Base-by-base conservation (phyloP, 1,140 invertebrate species). In the Archivesica marissinica region DNA sequence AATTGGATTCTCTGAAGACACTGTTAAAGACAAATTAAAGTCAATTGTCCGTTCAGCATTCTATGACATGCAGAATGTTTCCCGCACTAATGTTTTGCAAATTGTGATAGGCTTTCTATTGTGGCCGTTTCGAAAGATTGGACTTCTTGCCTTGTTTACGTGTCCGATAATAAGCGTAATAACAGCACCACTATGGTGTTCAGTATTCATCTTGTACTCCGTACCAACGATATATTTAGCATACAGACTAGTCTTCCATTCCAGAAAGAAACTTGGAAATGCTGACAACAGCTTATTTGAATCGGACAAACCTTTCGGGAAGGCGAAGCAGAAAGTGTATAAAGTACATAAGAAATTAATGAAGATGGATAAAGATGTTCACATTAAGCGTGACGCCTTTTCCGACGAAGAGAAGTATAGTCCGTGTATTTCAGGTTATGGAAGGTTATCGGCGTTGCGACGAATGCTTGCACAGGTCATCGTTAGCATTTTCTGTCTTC, bases 211-310 rank as follows among this genome's bases (percentile, higher is more conserved):
- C 23, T 17, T 92, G 0, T 93, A 93, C 74, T 92, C 91, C 33
- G 82, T 93, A 23, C 93, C 93, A 11, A 92, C 92, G 0, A 56
- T 93, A 17, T 93, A 93, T 77, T 82, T 93, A 11, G 88, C 91
- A 0, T 90, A 91, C 64, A 85, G 93, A 77, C 87, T 93, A 15
- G 72, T 92, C 17, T 93, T 87, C 86, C 90, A 93, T 81, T 88
- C 91, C 28, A 75, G 86, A 44, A 91, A 88, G 41, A 88, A 90
- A 44, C 83, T 91, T 33, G 85, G 86, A 1, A 59, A 77, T 1
- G 74, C 61, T 80, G 81, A 88, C 74, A 64, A 86, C 33, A 85
- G 47, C n/a, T 30, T 68, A 28, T 75, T 68, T 9, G 50, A 86
- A 6, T 64, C 81, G 0, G 59, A 52, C 23, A 85, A 86, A 54